A percentile compares a stretch with the other conserved stretches of the same genome.
phyloP scores from a whole-genome alignment of 2,113 vertebrate genomes.

The Lepisosteus osseus region DNA sequence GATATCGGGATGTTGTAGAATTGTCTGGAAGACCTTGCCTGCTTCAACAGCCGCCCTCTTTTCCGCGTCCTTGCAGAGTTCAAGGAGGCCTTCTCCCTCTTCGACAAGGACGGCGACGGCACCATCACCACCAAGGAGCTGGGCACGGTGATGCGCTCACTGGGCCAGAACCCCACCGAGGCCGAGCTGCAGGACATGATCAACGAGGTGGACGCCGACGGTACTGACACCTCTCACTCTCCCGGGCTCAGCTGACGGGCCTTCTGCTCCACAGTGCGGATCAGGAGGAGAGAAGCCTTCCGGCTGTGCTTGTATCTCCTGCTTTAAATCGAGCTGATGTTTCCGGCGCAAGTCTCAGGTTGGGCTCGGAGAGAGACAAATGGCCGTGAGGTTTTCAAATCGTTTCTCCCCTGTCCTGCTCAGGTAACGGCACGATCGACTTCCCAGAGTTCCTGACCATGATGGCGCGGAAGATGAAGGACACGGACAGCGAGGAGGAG shows the following conservation, averaged over 20 bases:
- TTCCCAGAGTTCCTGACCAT: constrained; percentile 89
- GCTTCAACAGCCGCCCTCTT: neutral
- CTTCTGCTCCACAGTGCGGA: too few relatives aligned
- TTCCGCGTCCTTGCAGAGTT: constrained; percentile 69
- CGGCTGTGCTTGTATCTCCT: too few relatives aligned
- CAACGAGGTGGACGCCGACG: constrained; percentile 87
- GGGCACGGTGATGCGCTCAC: constrained; percentile 84
- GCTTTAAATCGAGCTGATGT: too few relatives aligned
- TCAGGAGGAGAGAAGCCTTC: too few relatives aligned
- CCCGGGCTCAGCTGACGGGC: too few relatives aligned
- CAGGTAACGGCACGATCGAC: constrained; percentile 87
- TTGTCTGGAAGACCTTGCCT: too few relatives aligned
- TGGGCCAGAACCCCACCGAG: constrained; percentile 89
- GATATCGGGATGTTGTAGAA: too few relatives aligned
- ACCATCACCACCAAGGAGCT: constrained; percentile 89
- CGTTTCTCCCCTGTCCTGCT: neutral
- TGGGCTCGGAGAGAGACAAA: too few relatives aligned
- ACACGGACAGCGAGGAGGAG: constrained; percentile 88
- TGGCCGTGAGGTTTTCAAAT: neutral
- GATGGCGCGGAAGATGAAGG: constrained; percentile 93
- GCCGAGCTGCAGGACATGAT: constrained; percentile 91
- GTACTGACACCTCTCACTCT: constrained; percentile 40
- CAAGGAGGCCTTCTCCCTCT: constrained; percentile 89
- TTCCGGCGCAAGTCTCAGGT: too few relatives aligned
- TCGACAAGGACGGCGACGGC: constrained; percentile 87